Percentiles rank a stretch among this genome's conserved stretches.
Evolutionary conservation across 2,888 invertebrate genomes (phyloP).

Genomic region (Pyrocoelia pectoralis): DNA sequence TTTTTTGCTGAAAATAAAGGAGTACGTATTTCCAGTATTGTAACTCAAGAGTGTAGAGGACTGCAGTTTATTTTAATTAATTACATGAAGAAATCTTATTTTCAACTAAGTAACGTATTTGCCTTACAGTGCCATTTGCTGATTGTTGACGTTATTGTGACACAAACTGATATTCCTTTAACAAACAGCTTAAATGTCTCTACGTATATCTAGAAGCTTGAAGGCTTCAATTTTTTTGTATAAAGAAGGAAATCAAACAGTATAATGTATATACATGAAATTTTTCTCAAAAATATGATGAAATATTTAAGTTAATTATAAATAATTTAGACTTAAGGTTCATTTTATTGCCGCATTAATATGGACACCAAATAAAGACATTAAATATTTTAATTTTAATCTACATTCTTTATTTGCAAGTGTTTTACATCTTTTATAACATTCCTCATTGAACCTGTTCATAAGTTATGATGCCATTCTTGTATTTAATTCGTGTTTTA

Average conservation of each 20-base stretch:
- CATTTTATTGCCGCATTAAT: conserved; percentile 20
- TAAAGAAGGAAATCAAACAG: conserved; percentile 18
- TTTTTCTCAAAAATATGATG: not conserved
- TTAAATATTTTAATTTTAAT: conserved; percentile 23
- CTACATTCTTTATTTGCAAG: conserved; percentile 15
- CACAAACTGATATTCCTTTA: conserved; percentile 26
- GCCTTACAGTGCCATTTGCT: conserved; percentile 38
- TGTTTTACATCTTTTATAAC: conserved; percentile 25
- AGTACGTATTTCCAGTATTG: conserved; percentile 5
- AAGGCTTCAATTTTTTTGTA: conserved; percentile 33
- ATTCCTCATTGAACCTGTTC: conserved; percentile 20
- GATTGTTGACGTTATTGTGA: conserved; percentile 26
- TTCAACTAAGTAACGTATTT: conserved; percentile 31
- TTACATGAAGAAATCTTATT: conserved; percentile 26
- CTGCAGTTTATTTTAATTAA: conserved; percentile 1
- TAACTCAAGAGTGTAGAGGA: conserved; percentile 30
- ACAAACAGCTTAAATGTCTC: conserved; percentile 26
- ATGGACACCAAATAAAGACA: conserved; percentile 30
- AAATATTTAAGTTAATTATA: conserved; percentile 25
- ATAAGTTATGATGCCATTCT: conserved; percentile 10
- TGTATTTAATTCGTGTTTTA: conserved; percentile 27
- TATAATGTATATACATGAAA: conserved; percentile 4
- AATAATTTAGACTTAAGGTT: conserved; percentile 27
- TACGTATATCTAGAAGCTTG: conserved; percentile 25
- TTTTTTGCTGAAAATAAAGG: not conserved